Base-by-base conservation (phyloP, 2,888 invertebrate species). In the Papilio protenor region DNA sequence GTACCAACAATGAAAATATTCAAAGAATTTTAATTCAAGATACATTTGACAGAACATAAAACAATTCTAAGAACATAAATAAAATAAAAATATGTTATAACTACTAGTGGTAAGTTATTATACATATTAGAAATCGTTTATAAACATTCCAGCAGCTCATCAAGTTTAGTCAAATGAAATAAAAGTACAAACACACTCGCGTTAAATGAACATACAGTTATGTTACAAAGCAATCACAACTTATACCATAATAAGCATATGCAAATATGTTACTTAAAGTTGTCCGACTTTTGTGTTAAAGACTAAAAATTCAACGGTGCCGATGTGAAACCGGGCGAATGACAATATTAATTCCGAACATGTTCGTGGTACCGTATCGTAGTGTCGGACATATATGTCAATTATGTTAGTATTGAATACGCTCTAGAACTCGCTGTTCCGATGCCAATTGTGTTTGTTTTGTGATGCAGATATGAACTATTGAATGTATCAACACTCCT, bases 321-420 rank as follows among this genome's bases (percentile, higher is more conserved):
- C 23, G 18, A 52, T 16, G 49, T 49, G 55, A 49, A 78, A 47
- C 70, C 61, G 21, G 75, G 72, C 66, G 77, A 79, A 78, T 79
- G 77, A 78, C 77, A 66, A 78, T 71, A 81, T 79, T 64, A 73
- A 75, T 75, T 75, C 66, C 61, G 75, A 73, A 74, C 78, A 72
- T 75, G 73, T 71, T 52, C 18, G 45, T 21, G 52, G 64, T 79
- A 80, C 77, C 77, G 79, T 80, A 75, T 40, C 21, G 64, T 75
- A 72, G 75, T 75, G 45, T 69, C 66, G 21, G n/a, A 45, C 66
- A 45, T 69, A 45, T 69, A 69, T 69, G 66, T 69, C 66, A 69
- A 69, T 69, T 69, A 45, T 45, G 12, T 69, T 45, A 2, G 66
- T 69, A 40, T 21, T 45, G 45, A 69, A 69, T 40, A 66, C 66